A percentile compares a stretch with the other conserved stretches of the same genome.
Conservation (phyloP, 1,140 invertebrate species). For the Psilanteris sp. region DNA sequence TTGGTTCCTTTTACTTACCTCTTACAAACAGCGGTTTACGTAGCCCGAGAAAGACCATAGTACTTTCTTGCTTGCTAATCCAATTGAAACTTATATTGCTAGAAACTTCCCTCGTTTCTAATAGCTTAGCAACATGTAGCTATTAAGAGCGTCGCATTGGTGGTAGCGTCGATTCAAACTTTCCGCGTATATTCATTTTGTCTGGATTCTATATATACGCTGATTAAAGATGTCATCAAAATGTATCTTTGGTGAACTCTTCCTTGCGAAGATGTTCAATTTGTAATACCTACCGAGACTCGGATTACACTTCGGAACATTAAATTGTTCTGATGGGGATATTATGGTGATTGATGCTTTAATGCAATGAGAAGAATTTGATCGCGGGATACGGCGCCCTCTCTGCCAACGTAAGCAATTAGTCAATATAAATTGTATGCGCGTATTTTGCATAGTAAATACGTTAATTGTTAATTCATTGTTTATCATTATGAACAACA, state of each 20-base stretch:
- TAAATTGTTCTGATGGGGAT: slow-evolving; percentile 48
- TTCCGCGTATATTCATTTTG: slow-evolving; percentile 60
- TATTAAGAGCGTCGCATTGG: slow-evolving; percentile 51
- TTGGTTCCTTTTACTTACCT: slow-evolving; percentile 39
- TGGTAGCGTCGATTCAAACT: slow-evolving; percentile 56
- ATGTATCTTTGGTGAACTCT: slow-evolving; percentile 53
- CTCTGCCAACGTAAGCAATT: too few species aligned
- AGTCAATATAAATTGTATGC: too few species aligned
- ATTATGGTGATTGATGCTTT: slow-evolving; percentile 43
- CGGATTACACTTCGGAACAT: slow-evolving; percentile 37
- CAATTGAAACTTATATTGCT: slow-evolving; percentile 66
- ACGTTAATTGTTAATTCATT: too few species aligned
- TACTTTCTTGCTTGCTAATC: slow-evolving; percentile 63
- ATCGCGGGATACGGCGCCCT: too few species aligned
- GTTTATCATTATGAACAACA: too few species aligned
- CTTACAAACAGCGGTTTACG: slow-evolving; percentile 55
- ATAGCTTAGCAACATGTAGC: slow-evolving; percentile 63
- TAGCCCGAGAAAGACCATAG: slow-evolving; percentile 51
- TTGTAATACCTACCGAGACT: slow-evolving; percentile 32
- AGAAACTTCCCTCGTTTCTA: slow-evolving; percentile 63
- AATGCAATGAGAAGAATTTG: slow-evolving; percentile 37
- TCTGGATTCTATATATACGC: slow-evolving; percentile 29
- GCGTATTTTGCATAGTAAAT: too few species aligned
- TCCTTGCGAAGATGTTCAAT: slow-evolving; percentile 31
- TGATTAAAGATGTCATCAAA: slow-evolving; percentile 56